Evolutionary conservation across 2,113 vertebrate genomes (phyloP), one percentile per base, ranked within the genome.

Genomic region (Ageneiosus marmoratus): DNA sequence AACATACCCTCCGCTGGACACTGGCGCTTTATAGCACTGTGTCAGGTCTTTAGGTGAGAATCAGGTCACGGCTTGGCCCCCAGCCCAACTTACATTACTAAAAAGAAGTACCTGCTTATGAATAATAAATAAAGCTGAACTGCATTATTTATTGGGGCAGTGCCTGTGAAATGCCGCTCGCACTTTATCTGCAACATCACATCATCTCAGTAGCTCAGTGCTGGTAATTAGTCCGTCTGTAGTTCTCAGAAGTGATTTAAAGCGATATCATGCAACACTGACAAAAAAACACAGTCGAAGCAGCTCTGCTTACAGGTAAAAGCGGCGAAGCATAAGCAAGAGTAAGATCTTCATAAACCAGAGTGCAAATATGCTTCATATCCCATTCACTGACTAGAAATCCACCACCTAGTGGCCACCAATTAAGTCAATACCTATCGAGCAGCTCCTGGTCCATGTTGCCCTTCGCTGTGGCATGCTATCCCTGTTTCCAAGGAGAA

Each of bases 81-180:
- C 15, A 2, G 87, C 89, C 90, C 89, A 84, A 81, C 74, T 83
- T 90, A 89, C 83, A 84, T 83, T n/a, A 88, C 89, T 89, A 86
- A 89, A 91, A 91, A 90, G 86, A 89, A 89, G 85, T 51, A 80
- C 75, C n/a, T 74, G 82, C 83, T 79, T n/a, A 82, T 94, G 77
- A 94, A 94, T 94, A 92, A 94, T 93, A 50, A 74, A 94, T 88
- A 5, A 48, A 56, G 46, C 60, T 44, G 56, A 62, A 67, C 87
- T 94, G 91, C 91, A 94, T 94, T 91, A 94, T 93, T 93, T 77
- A 94, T 93, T 90, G 83, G 55, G 65, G 6, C 86, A 83, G 90
- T 84, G 89, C 90, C 88, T 89, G 88, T 86, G 91, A 91, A 86
- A 85, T 24, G 50, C 80, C 87, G 81, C 88, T 89, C 91, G 89